phyloP scores from a whole-genome alignment of 2,888 invertebrate species.

The Limenitis camilla region DNA sequence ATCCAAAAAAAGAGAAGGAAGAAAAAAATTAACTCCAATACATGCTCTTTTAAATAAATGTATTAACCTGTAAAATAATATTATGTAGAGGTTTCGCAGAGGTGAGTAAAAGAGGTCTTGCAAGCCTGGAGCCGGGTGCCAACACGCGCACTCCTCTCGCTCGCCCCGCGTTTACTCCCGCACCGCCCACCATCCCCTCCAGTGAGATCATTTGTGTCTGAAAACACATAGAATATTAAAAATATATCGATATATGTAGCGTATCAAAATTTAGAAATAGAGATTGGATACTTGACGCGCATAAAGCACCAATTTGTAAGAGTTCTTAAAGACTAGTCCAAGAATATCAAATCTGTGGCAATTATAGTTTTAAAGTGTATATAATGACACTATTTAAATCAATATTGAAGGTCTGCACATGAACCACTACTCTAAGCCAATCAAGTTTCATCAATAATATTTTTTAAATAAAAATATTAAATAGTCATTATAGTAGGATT shows the following conservation, averaged over 20 bases:
- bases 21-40: background rate
- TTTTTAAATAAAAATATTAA: too few relatives aligned
- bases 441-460: too few relatives aligned
- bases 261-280: too few relatives aligned
- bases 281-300: too few relatives aligned
- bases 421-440: background rate
- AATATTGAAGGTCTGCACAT: background rate
- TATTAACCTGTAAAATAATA: slow-evolving; percentile 59
- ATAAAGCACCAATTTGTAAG: too few relatives aligned
- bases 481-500: too few relatives aligned
- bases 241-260: too few relatives aligned
- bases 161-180: slow-evolving; percentile 29
- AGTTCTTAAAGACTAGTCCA: too few relatives aligned
- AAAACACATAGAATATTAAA: background rate
- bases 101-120: slow-evolving; percentile 53
- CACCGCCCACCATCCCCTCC: slow-evolving; percentile 33
- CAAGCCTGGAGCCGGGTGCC: slow-evolving; percentile 39
- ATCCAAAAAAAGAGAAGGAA: too few relatives aligned
- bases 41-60: background rate
- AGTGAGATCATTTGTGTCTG: slow-evolving; percentile 62
- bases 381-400: too few relatives aligned
- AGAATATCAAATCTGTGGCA: too few relatives aligned
- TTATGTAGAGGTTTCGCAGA: slow-evolving; percentile 58
- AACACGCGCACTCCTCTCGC: slow-evolving; percentile 45
- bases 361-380: too few relatives aligned